Conservation (phyloP, 2,797 vertebrate genomes). For the Poecilia wingei region DNA sequence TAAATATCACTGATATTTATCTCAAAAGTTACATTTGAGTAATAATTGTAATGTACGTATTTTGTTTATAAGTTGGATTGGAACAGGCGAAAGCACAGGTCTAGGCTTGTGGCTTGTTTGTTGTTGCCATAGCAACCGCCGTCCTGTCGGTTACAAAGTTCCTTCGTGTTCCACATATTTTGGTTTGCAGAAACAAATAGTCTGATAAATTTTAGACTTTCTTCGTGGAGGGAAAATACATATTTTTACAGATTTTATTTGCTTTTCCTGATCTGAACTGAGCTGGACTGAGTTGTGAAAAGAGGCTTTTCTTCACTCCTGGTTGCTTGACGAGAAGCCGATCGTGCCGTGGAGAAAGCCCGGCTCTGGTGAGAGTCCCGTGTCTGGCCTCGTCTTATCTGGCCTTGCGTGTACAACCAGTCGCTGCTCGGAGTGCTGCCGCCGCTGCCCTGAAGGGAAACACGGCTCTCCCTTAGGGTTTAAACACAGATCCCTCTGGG, state of each 20-base stretch:
- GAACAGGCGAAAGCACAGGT: too few relatives aligned
- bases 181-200: neutral
- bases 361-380: conserved; percentile 34
- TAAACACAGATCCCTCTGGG: conserved; percentile 61
- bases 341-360: conserved; percentile 12
- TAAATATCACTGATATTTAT: too few relatives aligned
- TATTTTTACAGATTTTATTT: neutral
- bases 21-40: too few relatives aligned
- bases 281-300: neutral
- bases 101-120: too few relatives aligned
- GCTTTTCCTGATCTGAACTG: neutral
- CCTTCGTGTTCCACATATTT: neutral
- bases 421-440: conserved; percentile 32
- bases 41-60: too few relatives aligned
- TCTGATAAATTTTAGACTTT: neutral
- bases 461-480: conserved; percentile 55
- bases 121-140: too few relatives aligned
- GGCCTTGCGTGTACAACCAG: conserved; percentile 58
- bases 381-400: conserved; percentile 72
- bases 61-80: too few relatives aligned
- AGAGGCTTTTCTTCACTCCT: neutral
- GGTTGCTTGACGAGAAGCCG: neutral
- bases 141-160: neutral
- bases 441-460: conserved; percentile 54
- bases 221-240: neutral